Evolutionary conservation across 2,888 invertebrate species (phyloP).

Genomic region (Caenorhabditis drosophilae): DNA sequence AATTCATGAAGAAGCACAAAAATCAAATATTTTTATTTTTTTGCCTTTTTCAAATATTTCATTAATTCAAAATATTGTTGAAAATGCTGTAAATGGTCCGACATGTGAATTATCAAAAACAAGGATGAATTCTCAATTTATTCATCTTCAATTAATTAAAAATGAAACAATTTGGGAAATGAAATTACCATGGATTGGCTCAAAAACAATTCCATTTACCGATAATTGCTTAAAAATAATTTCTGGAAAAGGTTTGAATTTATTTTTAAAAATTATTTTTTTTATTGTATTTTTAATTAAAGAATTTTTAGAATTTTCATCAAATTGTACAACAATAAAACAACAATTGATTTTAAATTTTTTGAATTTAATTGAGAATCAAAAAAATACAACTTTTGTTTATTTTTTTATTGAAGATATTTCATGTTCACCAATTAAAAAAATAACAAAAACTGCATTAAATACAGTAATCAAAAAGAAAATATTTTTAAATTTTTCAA

Average conservation of each 20-base stretch:
- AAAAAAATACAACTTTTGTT: constrained; percentile 25
- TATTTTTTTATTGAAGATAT: constrained; percentile 25
- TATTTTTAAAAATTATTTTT: not conserved
- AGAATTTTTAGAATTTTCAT: constrained; percentile 3
- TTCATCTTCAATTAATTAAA: constrained; percentile 17
- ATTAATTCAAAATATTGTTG: constrained; percentile 23
- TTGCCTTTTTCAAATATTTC: constrained; percentile 30
- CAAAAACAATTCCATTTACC: constrained; percentile 15
- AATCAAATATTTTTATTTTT: constrained; percentile 31
- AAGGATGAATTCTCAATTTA: constrained; percentile 39
- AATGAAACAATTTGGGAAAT: constrained; percentile 28
- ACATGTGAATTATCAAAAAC: constrained; percentile 34
- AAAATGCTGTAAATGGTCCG: constrained; percentile 18
- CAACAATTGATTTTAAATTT: constrained; percentile 14
- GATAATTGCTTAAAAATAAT: constrained; percentile 11
- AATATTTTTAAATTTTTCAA: too few relatives aligned
- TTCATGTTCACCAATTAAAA: constrained; percentile 9
- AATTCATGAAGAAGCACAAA: constrained; percentile 33
- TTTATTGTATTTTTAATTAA: not conserved
- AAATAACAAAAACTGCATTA: constrained; percentile 18
- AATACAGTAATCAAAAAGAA: too few relatives aligned
- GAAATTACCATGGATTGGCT: constrained; percentile 25
- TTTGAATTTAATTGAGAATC: constrained; percentile 2
- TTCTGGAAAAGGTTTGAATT: not conserved
- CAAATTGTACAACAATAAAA: constrained; percentile 22